Base-by-base conservation (phyloP, 2,888 invertebrate genomes). In the Cephalotes varians region DNA sequence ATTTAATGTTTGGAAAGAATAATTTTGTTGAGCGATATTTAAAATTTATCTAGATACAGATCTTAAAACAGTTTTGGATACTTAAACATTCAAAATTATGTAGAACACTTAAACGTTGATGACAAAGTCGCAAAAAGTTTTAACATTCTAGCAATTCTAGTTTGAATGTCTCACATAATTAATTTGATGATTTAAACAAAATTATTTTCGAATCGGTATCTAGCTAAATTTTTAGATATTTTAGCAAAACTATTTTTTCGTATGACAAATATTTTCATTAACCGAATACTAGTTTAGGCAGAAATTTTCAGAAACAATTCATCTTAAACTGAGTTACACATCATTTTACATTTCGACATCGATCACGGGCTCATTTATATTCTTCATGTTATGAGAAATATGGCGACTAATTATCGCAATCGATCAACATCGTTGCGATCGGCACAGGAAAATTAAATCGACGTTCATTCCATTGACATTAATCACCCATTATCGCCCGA, bases 391-490 rank as follows among this genome's bases (percentile, higher is more conserved):
- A 72, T 40, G 47, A 34, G 51, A 71, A 51, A 65, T 65, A 44
- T 65, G 21, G 44, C 15, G 25, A 74, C 47, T 74, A 74, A 64
- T 74, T 62, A 74, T 74, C 47, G 25, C 18, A 34, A 37, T 71
- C 54, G 54, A 37, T 71, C 62, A 60, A 73, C 21, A 47, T 21
- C 74, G 25, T n/a, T 47, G 15, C 31, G 34, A 62, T 49, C 34
- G 21, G 73, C 34, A 62, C n/a, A 28, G n/a, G 40, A 21, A 64
- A 62, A 47, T 74, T 47, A 25, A 74, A 62, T 62, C 34, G 15
- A n/a, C 21, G 37, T 25, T 71, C 71, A 37, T 74, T 73, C 15
- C 44, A 21, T 28, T 21, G 31, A 47, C 21, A 44, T 60, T 60
- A 72, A 56, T 25, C 21, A 40, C 40, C 54, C 25, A 56, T 72